A percentile compares a stretch with the other conserved stretches of the same genome.
Evolutionary conservation across 2,797 vertebrate genomes (phyloP).

Genomic region (Zenarchopterus dispar): DNA sequence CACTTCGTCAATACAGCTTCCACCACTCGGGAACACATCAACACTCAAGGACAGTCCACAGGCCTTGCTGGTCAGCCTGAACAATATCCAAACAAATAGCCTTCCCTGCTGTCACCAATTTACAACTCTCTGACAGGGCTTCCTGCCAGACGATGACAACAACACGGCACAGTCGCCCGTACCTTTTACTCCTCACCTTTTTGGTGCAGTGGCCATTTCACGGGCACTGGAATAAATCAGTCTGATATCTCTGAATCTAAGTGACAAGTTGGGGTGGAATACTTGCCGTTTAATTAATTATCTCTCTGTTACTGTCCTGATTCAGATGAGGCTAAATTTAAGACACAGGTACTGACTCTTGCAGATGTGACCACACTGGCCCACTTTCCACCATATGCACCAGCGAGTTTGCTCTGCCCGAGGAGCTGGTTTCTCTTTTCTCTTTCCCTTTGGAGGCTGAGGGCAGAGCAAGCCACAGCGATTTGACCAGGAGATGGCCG

Average conservation of each 20-base stretch:
- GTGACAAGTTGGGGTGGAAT: constrained; percentile 20
- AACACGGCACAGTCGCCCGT: constrained; percentile 22
- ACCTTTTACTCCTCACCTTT: constrained; percentile 44
- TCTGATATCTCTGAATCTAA: constrained; percentile 9
- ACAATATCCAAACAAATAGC: constrained; percentile 72
- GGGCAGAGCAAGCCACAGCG: constrained; percentile 55
- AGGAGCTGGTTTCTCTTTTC: constrained; percentile 46
- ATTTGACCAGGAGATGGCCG: constrained; percentile 36
- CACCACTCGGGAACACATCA: constrained; percentile 61
- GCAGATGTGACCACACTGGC: constrained; percentile 75
- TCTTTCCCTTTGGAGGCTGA: constrained; percentile 46
- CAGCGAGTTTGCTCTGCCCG: constrained; percentile 48
- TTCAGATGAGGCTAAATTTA: constrained; percentile 52
- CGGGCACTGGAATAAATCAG: constrained; percentile 10
- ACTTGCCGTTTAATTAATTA: constrained; percentile 15
- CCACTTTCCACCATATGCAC: constrained; percentile 70
- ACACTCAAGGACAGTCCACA: constrained; percentile 58
- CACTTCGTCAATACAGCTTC: constrained; percentile 67
- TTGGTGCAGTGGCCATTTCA: constrained; percentile 31
- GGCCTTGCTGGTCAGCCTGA: constrained; percentile 55
- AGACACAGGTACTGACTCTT: constrained; percentile 52
- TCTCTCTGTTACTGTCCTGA: constrained; percentile 26
- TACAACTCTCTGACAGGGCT: constrained; percentile 57
- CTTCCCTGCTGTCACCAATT: constrained; percentile 66
- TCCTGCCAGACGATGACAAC: constrained; percentile 54